Evolutionary conservation across 2,113 vertebrate species (phyloP).

Genomic region (Phaethornis superciliosus): DNA sequence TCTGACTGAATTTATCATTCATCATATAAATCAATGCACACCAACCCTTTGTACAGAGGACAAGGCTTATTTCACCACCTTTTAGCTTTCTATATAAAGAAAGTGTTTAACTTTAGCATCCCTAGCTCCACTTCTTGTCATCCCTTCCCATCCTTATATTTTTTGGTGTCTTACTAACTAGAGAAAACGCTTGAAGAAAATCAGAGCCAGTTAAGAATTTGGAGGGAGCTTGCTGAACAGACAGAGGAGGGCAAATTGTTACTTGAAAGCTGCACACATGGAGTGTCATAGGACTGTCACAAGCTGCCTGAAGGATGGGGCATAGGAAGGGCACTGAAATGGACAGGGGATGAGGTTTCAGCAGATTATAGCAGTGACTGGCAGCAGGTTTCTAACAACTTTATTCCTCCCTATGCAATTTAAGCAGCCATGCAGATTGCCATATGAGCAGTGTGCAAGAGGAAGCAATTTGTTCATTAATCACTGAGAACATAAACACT

Average conservation of each 20-base stretch:
- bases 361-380: not conserved
- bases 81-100: not conserved
- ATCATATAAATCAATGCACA: conserved; percentile 6
- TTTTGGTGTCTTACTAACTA: not conserved
- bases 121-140: not conserved
- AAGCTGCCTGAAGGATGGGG: not conserved
- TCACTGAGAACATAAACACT: not conserved
- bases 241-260: not conserved
- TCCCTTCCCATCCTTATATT: not conserved
- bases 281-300: conserved; percentile 30
- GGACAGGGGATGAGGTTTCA: not conserved
- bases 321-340: not conserved
- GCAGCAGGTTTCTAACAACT: not conserved
- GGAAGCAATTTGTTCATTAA: conserved; percentile 10
- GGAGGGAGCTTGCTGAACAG: not conserved
- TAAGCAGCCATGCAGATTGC: not conserved
- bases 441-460: not conserved
- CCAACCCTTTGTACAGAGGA: not conserved
- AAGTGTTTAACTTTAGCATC: conserved; percentile 2
- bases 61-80: not conserved
- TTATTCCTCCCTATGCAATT: not conserved
- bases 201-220: not conserved
- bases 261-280: not conserved
- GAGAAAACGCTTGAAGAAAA: not conserved
- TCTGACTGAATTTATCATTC: not conserved